Base-by-base conservation (phyloP, 2,888 invertebrate species). In the Beris morrisii region DNA sequence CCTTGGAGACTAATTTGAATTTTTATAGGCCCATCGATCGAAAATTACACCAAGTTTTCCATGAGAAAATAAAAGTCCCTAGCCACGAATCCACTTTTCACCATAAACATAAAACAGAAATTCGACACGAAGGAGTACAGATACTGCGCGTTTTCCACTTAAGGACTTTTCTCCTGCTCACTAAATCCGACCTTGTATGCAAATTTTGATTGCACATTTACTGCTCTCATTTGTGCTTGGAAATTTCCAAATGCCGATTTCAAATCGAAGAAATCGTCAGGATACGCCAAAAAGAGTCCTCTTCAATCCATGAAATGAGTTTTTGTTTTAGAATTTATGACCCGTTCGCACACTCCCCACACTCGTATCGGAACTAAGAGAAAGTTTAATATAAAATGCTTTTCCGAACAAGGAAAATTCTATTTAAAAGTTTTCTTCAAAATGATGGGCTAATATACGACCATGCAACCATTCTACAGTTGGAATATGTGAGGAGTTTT, bases 11-110 rank as follows among this genome's bases (percentile, higher is more conserved):
- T 56, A 56, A 68, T 68, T 68, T 68, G 55, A 65, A 68, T 68
- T 68, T 68, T 68, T 68, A 68, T 68, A 48, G 63, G 52, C 30
- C 63, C 65, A 68, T 68, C 61, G 68, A 64, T 65, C 57, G 67
- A 68, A 68, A 65, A 68, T 68, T 68, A 65, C 58, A 12, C 45
- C 46, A 45, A 46, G 45, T 58, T 46, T 28, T 30, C 22, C 58
- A 45, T 58, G 58, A 45, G 12, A 15, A 43, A 22, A 22, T 22
- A 56, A 9, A 12, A 15, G 45, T 45, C 46, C 7, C 5, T 28
- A 4, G 7, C 52, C 52, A 5, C 52, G 52, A 32, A 11, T 22
- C 58, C 45, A 45, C 58, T 58, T 58, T 58, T 7, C 30, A 58
- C 58, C 58, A 46, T 58, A 46, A 45, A 44, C 58, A 58, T 58